Percentiles rank a stretch among this genome's conserved stretches.
Conservation (phyloP, 1,140 invertebrate species). For the Caerostris extrusa region DNA sequence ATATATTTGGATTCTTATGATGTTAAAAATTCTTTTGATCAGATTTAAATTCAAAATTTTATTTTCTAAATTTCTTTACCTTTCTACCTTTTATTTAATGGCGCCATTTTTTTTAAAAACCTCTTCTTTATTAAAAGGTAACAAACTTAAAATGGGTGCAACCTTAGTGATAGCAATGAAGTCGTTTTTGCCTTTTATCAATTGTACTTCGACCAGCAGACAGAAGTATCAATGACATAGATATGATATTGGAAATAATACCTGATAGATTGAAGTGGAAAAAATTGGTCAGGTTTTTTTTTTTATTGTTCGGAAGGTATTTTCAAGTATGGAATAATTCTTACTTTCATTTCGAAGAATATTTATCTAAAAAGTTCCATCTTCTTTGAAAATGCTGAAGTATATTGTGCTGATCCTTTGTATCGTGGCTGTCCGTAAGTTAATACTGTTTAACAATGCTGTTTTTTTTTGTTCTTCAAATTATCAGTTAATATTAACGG, state of each 20-base stretch:
- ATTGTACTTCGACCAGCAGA: background rate
- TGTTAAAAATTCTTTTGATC: background rate
- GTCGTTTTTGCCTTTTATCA: background rate
- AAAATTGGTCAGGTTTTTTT: background rate
- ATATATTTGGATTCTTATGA: too few species aligned
- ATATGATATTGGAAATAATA: constrained; percentile 22
- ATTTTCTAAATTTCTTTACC: background rate
- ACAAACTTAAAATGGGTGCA: background rate
- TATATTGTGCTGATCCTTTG: background rate
- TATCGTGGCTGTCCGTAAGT: constrained; percentile 1
- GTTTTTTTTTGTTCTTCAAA: too few species aligned
- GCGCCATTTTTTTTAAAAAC: background rate
- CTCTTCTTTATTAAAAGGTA: background rate
- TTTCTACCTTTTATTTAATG: background rate
- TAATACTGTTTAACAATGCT: background rate
- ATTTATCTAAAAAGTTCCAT: background rate
- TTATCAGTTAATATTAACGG: too few species aligned
- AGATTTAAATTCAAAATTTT: background rate
- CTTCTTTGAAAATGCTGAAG: constrained; percentile 1
- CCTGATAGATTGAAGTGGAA: constrained; percentile 35
- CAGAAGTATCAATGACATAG: constrained; percentile 29
- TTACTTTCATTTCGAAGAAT: background rate
- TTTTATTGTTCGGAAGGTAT: background rate
- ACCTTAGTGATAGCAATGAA: background rate
- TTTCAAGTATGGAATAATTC: background rate